These are phyloP conservation scores for Catostomus latipinnis DNA, from an alignment of 2,797 vertebrate species.

Conservation along the genomic window DNA sequence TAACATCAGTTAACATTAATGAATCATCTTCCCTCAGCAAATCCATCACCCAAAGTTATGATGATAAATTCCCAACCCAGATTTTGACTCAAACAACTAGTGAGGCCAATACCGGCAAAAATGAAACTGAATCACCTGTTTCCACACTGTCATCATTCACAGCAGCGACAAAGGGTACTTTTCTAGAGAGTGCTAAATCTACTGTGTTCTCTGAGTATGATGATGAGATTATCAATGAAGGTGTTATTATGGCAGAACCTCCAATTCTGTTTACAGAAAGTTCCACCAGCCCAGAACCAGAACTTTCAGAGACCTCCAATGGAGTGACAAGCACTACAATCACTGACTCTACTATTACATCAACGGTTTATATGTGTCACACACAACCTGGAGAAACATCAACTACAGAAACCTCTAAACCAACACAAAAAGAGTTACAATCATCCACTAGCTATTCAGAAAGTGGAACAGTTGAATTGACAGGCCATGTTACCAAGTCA, in stretches of 20 bases:
- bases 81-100: neutral
- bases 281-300: neutral
- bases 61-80: constrained; percentile 9
- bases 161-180: constrained; percentile 5
- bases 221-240: constrained; percentile 23
- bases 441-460: constrained; percentile 2
- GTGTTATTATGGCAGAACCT: constrained; percentile 57
- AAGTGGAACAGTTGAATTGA: neutral
- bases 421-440: constrained; percentile 23
- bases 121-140: constrained; percentile 2
- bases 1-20: neutral
- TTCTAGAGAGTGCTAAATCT: constrained; percentile 40
- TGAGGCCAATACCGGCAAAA: constrained; percentile 5
- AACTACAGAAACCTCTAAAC: constrained; percentile 8
- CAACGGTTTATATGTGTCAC: constrained; percentile 49
- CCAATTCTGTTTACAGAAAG: constrained; percentile 40
- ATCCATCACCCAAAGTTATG: constrained; percentile 39
- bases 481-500: neutral
- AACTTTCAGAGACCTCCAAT: constrained; percentile 33
- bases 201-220: constrained; percentile 56
- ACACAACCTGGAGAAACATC: constrained; percentile 47
- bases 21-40: constrained; percentile 13
- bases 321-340: neutral
- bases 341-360: constrained; percentile 20
- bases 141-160: constrained; percentile 4